Evolutionary conservation across 2,888 invertebrate species (phyloP), one percentile per base, ranked within the genome.

Genomic region (Platycheirus rosarum): DNA sequence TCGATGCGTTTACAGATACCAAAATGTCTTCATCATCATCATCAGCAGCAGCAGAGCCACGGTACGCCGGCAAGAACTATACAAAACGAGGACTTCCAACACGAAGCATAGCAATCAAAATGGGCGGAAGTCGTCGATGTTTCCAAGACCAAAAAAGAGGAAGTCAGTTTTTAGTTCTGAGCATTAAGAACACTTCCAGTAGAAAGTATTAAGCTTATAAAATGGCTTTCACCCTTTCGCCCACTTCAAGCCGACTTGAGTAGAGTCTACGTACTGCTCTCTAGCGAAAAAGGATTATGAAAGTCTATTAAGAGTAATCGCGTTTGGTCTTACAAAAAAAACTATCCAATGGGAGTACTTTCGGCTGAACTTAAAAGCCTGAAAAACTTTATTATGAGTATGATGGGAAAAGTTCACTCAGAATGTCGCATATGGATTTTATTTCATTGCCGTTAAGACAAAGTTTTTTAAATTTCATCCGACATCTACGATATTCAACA

Each of bases 381-480:
- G 80, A 76, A 82, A 75, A 82, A 82, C 80, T 82, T 82, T 76
- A 71, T 82, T 82, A 76, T 76, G 80, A 68, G 66, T 76, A 76
- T 71, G 80, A 82, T 76, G 76, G 53, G 76, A 71, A 82, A 82
- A 82, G 80, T 82, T 82, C 66, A 76, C 76, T 82, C 80, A 82
- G 76, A n/a, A 82, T 71, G 80, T 82, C 76, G 80, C 80, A 76
- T 82, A 82, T 82, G 80, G 76, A 68, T 82, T 82, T 82, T 82
- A 82, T 82, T 71, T 51, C 76, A 53, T 40, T 29, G 37, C 5
- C n/a, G 46, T 80, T 68, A 76, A 71, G 66, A 55, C 51, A 76
- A 76, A 76, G 49, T 63, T 82, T 82, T 80, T 62, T 6, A 76
- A 71, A 68, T 71, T 71, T 44, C 13, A 71, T 40, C 60, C 49